These are phyloP conservation scores for Microplitis mediator DNA, from an alignment of 1,140 invertebrate genomes.

Conservation along the genomic window DNA sequence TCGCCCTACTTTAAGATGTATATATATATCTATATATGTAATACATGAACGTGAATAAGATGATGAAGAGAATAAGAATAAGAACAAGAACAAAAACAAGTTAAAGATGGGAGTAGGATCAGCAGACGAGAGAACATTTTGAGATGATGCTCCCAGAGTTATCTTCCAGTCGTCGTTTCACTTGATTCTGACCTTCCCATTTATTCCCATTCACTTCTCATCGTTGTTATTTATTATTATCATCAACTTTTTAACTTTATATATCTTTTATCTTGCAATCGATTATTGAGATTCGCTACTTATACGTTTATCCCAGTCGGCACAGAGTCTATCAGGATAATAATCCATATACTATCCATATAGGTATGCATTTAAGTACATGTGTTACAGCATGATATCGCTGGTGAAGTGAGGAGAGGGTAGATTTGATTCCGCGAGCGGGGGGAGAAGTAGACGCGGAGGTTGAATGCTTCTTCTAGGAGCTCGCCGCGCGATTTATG, in stretches of 20 bases:
- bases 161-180: no score
- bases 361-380: background rate
- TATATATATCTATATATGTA: background rate
- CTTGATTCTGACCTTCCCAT: no score
- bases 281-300: no score
- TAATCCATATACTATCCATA: background rate
- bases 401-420: no score
- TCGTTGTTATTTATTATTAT: no score
- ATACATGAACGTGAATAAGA: no score
- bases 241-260: no score
- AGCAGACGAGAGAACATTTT: background rate
- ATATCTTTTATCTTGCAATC: no score
- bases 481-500: slow-evolving; percentile 59
- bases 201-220: no score
- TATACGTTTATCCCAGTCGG: no score
- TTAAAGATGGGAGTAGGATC: background rate
- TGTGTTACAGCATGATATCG: no score
- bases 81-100: background rate
- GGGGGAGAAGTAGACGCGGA: slow-evolving; percentile 43
- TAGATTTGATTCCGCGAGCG: no score
- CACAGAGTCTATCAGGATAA: background rate
- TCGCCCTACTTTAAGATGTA: slow-evolving; percentile 13
- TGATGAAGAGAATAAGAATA: background rate
- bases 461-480: slow-evolving; percentile 58
- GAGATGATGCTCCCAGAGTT: background rate